Evolutionary conservation across 2,113 vertebrate genomes (phyloP).

Genomic region (Pelmatolapia mariae): DNA sequence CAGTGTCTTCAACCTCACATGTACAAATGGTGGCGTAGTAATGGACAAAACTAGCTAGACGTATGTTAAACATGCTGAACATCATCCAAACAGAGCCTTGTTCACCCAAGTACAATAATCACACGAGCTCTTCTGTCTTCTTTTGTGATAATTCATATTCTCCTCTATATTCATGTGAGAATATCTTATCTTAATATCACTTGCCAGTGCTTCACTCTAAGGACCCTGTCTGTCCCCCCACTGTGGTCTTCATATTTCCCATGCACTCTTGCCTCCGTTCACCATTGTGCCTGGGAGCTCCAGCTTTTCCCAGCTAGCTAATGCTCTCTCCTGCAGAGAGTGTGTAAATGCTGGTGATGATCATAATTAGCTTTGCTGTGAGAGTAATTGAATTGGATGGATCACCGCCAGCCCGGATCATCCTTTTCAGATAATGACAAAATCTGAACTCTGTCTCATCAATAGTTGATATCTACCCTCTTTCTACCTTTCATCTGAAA

Average conservation of each 20-base stretch:
- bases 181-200: background rate
- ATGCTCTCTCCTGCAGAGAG: slow-evolving; percentile 30
- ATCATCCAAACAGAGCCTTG: background rate
- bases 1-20: background rate
- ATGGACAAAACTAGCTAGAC: background rate
- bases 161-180: background rate
- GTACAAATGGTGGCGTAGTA: background rate
- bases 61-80: background rate
- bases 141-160: background rate
- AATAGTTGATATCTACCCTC: background rate
- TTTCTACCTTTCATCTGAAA: background rate
- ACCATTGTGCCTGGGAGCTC: background rate
- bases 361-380: slow-evolving; percentile 32
- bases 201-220: background rate
- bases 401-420: background rate
- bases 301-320: background rate
- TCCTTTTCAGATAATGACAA: slow-evolving; percentile 19
- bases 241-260: background rate
- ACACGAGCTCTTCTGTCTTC: background rate
- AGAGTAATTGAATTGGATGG: slow-evolving; percentile 47
- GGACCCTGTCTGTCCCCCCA: background rate
- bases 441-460: background rate
- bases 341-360: slow-evolving; percentile 39
- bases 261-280: background rate
- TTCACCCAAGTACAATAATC: background rate